These are phyloP conservation scores for Aldabrachelys gigantea DNA, from an alignment of 2,113 vertebrate species.

Conservation along the genomic window DNA sequence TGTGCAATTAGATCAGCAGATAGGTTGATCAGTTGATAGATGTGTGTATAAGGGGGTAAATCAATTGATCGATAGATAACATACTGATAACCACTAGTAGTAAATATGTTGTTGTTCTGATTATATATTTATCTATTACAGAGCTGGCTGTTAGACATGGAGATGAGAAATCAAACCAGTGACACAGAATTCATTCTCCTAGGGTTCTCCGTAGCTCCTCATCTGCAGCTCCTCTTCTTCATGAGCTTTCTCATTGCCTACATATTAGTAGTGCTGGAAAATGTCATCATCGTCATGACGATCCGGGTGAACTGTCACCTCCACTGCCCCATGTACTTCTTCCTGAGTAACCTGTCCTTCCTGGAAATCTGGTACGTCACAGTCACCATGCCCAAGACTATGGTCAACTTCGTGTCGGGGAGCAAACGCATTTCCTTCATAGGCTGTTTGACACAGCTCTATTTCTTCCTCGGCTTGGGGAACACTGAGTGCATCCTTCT, in stretches of 20 bases:
- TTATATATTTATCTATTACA: too few relatives aligned
- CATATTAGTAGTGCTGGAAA: conserved; percentile 59
- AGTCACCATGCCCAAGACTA: conserved; percentile 59
- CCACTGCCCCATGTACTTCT: conserved; percentile 73
- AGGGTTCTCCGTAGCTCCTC: conserved; percentile 49
- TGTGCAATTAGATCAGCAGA: too few relatives aligned
- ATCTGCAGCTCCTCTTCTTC: conserved; percentile 47
- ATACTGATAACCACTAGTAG: too few relatives aligned
- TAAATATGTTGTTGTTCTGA: too few relatives aligned
- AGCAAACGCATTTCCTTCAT: conserved; percentile 70
- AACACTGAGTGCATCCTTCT: conserved; percentile 73
- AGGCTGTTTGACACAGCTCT: conserved; percentile 69
- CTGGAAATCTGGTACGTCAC: conserved; percentile 67
- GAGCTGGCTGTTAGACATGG: background rate
- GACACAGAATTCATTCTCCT: conserved; percentile 69
- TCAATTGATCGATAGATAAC: too few relatives aligned
- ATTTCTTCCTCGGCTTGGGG: conserved; percentile 71
- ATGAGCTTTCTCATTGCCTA: conserved; percentile 53
- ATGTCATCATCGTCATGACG: conserved; percentile 55
- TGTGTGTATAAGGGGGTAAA: too few relatives aligned
- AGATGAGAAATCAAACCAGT: background rate
- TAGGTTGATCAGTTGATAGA: too few relatives aligned
- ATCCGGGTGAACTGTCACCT: conserved; percentile 49
- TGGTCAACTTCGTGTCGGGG: conserved; percentile 48
- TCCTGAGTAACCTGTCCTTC: background rate